Conservation (phyloP, 1,140 invertebrate genomes). For the honey bee (Apis mellifera) region Amel_HAv3.1 CM009945.2:2257501-2258000, state of each 20-base stretch:
- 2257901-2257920: too few relatives aligned
- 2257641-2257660: constrained; percentile 58
- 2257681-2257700: constrained; percentile 62
- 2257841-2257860: too few relatives aligned
- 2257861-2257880: too few relatives aligned
- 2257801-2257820: not conserved
- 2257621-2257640: constrained; percentile 65
- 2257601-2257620: constrained; percentile 62
- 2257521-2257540: constrained; percentile 57
- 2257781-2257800: not conserved
- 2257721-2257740: constrained; percentile 62
- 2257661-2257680: constrained; percentile 59
- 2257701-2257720: constrained; percentile 50
- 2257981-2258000: too few relatives aligned
- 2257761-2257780: not conserved
- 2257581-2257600: constrained; percentile 60
- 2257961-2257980: too few relatives aligned
- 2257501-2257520: constrained; percentile 4
- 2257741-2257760: constrained; percentile 60
- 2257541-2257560: constrained; percentile 58
- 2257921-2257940: too few relatives aligned
- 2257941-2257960: too few relatives aligned
- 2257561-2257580: constrained; percentile 46
- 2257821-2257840: too few relatives aligned
- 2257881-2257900: too few relatives aligned